Conservation (phyloP, 2,113 vertebrate species). For the Crotalus horridus region DNA sequence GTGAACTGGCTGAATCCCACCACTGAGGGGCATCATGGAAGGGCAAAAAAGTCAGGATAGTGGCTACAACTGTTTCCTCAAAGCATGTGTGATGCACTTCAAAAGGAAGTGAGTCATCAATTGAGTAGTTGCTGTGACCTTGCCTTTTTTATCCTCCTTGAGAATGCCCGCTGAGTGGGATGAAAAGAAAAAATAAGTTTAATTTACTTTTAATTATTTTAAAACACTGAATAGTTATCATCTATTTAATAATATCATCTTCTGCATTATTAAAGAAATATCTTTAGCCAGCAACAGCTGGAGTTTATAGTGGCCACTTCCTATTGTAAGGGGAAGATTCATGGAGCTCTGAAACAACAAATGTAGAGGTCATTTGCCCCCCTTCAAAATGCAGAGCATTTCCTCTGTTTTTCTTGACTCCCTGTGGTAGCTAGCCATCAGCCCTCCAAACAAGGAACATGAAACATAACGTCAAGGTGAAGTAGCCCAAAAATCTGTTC, state of each 20-base stretch:
- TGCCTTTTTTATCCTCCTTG: background rate
- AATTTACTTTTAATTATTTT: background rate
- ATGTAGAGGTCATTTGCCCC: background rate
- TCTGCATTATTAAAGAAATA: background rate
- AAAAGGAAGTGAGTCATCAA: background rate
- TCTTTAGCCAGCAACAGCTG: background rate
- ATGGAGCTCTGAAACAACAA: background rate
- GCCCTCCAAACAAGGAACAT: background rate
- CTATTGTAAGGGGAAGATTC: background rate
- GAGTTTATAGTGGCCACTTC: background rate
- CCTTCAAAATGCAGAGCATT: background rate
- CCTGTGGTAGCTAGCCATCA: background rate
- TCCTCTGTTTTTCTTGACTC: background rate
- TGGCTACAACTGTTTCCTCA: background rate
- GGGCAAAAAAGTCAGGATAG: background rate
- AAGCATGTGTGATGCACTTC: background rate
- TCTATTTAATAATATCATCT: background rate
- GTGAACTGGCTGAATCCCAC: too few species aligned
- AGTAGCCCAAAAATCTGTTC: slow-evolving; percentile 41
- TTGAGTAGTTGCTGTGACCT: background rate
- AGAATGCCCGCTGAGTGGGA: background rate
- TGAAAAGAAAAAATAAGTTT: background rate
- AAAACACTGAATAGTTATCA: background rate
- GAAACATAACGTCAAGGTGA: background rate
- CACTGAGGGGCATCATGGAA: too few species aligned